These are phyloP conservation scores for Cephus nigrinus DNA, from an alignment of 2,888 invertebrate species.

Conservation along the genomic window DNA sequence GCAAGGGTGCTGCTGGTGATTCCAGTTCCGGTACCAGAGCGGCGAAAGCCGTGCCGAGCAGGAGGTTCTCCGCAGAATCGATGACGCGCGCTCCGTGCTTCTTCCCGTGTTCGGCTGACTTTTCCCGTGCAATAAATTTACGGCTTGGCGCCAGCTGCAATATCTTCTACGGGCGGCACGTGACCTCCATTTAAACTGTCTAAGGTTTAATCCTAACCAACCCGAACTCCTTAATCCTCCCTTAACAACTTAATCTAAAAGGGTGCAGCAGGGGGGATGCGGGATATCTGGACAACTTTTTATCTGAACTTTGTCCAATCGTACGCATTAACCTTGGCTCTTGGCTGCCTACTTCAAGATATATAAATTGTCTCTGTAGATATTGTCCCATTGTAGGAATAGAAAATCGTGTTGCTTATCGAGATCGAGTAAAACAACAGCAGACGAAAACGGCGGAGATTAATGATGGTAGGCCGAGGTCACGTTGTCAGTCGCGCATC, in stretches of 20 bases:
- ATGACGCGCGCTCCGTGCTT: background rate
- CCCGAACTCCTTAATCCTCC: background rate
- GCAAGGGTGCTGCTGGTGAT: background rate
- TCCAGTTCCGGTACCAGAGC: background rate
- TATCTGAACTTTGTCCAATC: background rate
- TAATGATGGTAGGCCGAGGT: background rate
- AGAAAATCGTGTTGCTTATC: too few species aligned
- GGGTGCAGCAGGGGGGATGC: background rate
- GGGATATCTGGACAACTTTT: background rate
- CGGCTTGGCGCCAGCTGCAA: conserved; percentile 1
- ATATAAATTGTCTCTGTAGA: too few species aligned
- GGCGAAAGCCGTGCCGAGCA: background rate
- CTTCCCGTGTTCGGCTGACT: background rate
- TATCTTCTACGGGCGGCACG: conserved; percentile 4
- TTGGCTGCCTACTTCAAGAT: too few species aligned
- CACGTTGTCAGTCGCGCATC: background rate
- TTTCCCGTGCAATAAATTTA: conserved; percentile 2
- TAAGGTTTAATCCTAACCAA: background rate
- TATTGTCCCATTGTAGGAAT: too few species aligned
- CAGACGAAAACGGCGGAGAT: background rate
- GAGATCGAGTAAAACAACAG: background rate
- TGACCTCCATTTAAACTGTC: conserved; percentile 4
- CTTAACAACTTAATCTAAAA: conserved; percentile 1
- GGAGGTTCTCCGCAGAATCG: background rate
- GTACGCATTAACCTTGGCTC: too few species aligned